Evolutionary conservation across 1,140 invertebrate genomes (phyloP).

Genomic region (Drosophila dunni): DNA sequence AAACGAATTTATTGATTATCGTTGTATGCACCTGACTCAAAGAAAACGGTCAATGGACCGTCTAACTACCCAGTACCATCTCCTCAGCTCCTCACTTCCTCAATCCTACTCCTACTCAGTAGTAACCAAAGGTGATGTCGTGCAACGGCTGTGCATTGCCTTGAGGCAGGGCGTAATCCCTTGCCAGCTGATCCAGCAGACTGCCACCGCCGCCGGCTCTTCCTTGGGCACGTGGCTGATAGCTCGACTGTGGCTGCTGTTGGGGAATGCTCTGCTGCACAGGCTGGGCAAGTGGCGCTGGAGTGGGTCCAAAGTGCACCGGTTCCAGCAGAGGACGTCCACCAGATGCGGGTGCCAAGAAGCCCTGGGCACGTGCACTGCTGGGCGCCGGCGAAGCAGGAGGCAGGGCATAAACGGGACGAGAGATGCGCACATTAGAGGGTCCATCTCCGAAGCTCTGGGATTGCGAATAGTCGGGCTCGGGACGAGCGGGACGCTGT

Average conservation of each 20-base stretch:
- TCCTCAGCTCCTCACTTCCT: constrained; percentile 33
- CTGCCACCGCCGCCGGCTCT: constrained; percentile 86
- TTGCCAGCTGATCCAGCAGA: constrained; percentile 92
- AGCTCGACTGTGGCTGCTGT: constrained; percentile 73
- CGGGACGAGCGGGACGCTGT: constrained; percentile 74
- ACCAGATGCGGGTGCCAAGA: constrained; percentile 73
- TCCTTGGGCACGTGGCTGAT: constrained; percentile 82
- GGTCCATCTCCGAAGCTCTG: constrained; percentile 77
- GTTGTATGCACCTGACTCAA: constrained; percentile 56
- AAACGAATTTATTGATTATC: constrained; percentile 13
- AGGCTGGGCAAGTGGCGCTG: constrained; percentile 56
- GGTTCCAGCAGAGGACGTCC: constrained; percentile 74
- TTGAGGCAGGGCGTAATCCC: constrained; percentile 91
- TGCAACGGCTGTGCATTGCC: constrained; percentile 89
- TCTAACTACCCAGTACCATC: constrained; percentile 32
- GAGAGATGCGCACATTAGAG: constrained; percentile 78
- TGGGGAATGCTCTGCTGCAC: constrained; percentile 59
- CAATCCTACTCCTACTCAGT: constrained; percentile 77
- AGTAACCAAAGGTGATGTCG: constrained; percentile 92
- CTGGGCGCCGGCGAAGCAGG: constrained; percentile 71
- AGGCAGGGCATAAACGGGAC: constrained; percentile 79
- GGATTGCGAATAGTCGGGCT: constrained; percentile 78
- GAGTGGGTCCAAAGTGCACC: constrained; percentile 69
- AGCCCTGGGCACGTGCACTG: constrained; percentile 76
- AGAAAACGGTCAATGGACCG: constrained; percentile 11